A percentile compares a stretch with the other conserved stretches of the same genome.
Evolutionary conservation across 2,113 vertebrate genomes (phyloP).

Genomic region (Ornithorhynchus anatinus): DNA sequence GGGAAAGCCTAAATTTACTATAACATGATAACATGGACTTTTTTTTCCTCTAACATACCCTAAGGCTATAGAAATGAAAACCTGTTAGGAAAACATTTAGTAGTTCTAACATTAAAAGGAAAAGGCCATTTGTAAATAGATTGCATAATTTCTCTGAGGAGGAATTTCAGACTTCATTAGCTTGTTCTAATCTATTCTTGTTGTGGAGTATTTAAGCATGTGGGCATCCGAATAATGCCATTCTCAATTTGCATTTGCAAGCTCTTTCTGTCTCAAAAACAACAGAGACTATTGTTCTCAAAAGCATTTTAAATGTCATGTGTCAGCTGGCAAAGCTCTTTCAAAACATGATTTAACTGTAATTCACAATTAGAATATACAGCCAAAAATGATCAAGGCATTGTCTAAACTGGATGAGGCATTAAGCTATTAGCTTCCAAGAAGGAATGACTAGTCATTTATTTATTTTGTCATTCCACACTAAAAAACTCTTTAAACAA

Average conservation of each 20-base stretch:
- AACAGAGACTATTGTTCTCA: background rate
- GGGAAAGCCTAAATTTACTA: no score
- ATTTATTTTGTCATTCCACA: background rate
- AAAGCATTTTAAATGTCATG: background rate
- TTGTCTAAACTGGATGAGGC: background rate
- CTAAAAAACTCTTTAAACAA: background rate
- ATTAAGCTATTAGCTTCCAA: background rate
- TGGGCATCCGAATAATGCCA: background rate
- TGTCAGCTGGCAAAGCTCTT: background rate
- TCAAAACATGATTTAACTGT: background rate
- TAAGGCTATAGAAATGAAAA: background rate
- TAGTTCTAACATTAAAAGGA: background rate
- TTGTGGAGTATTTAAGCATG: slow-evolving; percentile 16
- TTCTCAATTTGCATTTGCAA: slow-evolving; percentile 17
- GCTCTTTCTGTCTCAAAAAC: background rate
- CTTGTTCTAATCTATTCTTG: slow-evolving; percentile 21
- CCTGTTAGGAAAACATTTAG: background rate
- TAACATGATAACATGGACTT: no score
- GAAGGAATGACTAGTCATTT: background rate
- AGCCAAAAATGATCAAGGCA: background rate
- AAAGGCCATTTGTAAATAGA: slow-evolving; percentile 24
- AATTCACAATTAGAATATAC: background rate
- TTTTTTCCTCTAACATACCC: no score
- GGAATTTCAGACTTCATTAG: slow-evolving; percentile 16
- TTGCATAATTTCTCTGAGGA: background rate